Conservation (phyloP, 1,140 invertebrate genomes). For the Mizuhopecten yessoensis region DNA sequence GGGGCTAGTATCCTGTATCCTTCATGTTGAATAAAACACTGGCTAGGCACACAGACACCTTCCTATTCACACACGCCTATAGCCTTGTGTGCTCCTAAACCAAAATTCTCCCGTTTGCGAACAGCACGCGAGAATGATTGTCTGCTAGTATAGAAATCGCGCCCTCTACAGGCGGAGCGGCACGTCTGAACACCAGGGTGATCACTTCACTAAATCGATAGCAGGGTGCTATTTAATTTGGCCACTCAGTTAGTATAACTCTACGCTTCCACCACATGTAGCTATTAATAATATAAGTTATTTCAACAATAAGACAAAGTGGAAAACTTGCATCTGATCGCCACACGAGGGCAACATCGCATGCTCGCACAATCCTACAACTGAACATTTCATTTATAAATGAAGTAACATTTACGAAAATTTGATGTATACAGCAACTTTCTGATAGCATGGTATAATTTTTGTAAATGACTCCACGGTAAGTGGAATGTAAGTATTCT, state of each 20-base stretch:
- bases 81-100: not conserved
- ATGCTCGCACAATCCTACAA: not conserved
- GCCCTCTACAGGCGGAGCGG: constrained; percentile 27
- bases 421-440: too few relatives aligned
- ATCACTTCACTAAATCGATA: constrained; percentile 8
- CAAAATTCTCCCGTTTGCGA: constrained; percentile 23
- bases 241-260: constrained; percentile 5
- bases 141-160: constrained; percentile 19
- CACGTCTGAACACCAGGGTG: not conserved
- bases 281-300: constrained; percentile 36
- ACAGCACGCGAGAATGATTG: constrained; percentile 24
- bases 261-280: constrained; percentile 13
- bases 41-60: not conserved
- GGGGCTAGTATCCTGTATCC: constrained; percentile 1
- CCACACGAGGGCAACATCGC: not conserved
- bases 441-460: too few relatives aligned
- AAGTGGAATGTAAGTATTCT: too few relatives aligned
- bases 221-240: not conserved
- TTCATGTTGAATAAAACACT: not conserved
- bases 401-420: too few relatives aligned
- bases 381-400: too few relatives aligned
- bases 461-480: too few relatives aligned
- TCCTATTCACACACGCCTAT: not conserved
- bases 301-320: not conserved
- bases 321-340: not conserved